Evolutionary conservation across 2,113 vertebrate species (phyloP), one percentile per base, ranked within the genome.

Genomic region (Antennarius striatus): DNA sequence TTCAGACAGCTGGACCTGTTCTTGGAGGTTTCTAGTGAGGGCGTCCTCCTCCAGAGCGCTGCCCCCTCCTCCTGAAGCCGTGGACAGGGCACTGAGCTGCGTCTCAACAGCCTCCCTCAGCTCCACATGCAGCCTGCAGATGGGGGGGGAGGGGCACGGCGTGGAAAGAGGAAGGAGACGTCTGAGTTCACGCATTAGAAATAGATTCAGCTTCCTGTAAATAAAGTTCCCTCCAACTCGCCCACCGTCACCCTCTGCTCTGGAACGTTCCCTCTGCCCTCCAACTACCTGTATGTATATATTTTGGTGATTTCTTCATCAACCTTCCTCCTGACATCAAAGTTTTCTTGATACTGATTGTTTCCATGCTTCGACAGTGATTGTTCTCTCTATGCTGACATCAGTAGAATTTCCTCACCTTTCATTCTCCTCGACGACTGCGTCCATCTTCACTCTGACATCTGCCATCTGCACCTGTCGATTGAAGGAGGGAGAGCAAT

Each of bases 371-470:
- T 36, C 32, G 4, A 36, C 32, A 36, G 32, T 36, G 32, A 36
- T 36, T 36, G 3, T 36, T 36, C 32, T 36, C 32, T 36, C 5
- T 36, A 36, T 36, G 32, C 7, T 36, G 32, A 36, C 32, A 36
- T 5, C 32, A 36, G 32, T 43, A 43, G 12, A 12, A 11, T 12
- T 55, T 64, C 32, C 43, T 68, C 93, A 98, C 98, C 95, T 95
- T 93, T 98, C 95, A 61, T 99, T 99, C 91, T 99, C 98, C 54
- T 88, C 89, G 73, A 94, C 88, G 63, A 98, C 93, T 72, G 78
- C 89, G 87, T 96, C 94, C 89, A 97, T 56, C 63, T 95, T 95
- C 59, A 90, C 64, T 83, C 85, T 95, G 86, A 98, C 89, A 36
- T 95, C 91, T 1, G 75, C 71, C 92, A 95, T 93, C 81, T 91